A percentile compares a stretch with the other conserved stretches of the same genome.
Evolutionary conservation across 2,888 invertebrate species (phyloP).

Genomic region (Meteorus cinctellus): DNA sequence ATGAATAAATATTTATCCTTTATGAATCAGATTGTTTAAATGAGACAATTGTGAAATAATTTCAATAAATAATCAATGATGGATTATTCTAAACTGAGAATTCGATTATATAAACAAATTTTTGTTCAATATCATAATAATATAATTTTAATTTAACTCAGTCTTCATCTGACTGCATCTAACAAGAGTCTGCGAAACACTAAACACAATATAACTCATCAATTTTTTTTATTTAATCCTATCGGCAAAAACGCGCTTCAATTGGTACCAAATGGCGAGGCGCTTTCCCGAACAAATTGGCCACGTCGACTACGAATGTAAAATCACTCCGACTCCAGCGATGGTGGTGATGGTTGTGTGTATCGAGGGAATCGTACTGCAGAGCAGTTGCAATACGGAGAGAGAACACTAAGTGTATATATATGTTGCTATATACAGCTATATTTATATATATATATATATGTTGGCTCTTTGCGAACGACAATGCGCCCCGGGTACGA

Average conservation of each 20-base stretch:
- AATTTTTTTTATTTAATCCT: not conserved
- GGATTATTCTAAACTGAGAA: too few relatives aligned
- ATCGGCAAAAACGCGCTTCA: not conserved
- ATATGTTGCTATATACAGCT: not conserved
- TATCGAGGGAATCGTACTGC: slow-evolving; percentile 7
- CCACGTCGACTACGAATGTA: slow-evolving; percentile 23
- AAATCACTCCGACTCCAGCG: slow-evolving; percentile 25
- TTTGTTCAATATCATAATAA: too few relatives aligned
- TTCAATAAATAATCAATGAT: too few relatives aligned
- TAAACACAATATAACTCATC: not conserved
- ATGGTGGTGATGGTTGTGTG: not conserved
- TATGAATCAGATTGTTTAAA: too few relatives aligned
- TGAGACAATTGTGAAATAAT: too few relatives aligned
- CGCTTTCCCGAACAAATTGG: slow-evolving; percentile 32
- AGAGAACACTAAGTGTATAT: slow-evolving; percentile 12
- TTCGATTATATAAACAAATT: too few relatives aligned
- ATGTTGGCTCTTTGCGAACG: slow-evolving; percentile 19
- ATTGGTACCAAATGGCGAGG: slow-evolving; percentile 23
- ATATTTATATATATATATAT: slow-evolving; percentile 10
- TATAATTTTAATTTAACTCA: too few relatives aligned
- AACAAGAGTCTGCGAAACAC: too few relatives aligned
- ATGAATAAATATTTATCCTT: too few relatives aligned
- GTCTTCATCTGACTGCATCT: too few relatives aligned
- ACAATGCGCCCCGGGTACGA: slow-evolving; percentile 25
- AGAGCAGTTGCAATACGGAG: slow-evolving; percentile 18